Evolutionary conservation across 2,797 vertebrate genomes (phyloP).

Genomic region (Muscicapa comitata): DNA sequence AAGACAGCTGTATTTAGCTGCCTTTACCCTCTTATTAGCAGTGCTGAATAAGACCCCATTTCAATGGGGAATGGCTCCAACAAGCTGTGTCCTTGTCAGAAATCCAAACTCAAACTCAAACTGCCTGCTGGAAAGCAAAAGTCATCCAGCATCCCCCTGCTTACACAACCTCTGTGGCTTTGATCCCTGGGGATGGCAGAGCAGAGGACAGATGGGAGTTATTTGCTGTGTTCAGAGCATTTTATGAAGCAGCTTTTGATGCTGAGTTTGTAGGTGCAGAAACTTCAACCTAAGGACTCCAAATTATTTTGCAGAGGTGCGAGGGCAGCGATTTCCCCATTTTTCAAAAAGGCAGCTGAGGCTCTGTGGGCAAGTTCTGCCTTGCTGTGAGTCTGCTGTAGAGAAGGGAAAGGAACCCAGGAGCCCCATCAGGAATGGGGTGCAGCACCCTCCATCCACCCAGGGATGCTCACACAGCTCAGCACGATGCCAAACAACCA

Average conservation of each 20-base stretch:
- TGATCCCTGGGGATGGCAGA: not conserved
- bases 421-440: not conserved
- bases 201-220: not conserved
- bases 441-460: not conserved
- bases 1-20: conserved; percentile 60
- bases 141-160: not conserved
- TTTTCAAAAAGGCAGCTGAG: not conserved
- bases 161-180: not conserved
- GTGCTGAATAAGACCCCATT: conserved; percentile 44
- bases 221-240: not conserved
- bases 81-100: not conserved
- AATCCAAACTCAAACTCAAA: not conserved
- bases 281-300: not conserved
- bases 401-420: not conserved
- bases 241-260: not conserved
- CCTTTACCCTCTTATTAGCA: conserved; percentile 60
- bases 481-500: not conserved
- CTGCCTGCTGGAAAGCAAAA: conserved; percentile 16
- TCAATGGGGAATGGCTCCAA: conserved; percentile 25
- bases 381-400: not conserved
- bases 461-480: not conserved
- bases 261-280: fast-evolving
- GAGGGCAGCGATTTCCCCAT: not conserved
- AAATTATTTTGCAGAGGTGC: not conserved
- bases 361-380: not conserved